Evolutionary conservation across 2,797 vertebrate species (phyloP).

Genomic region (Merluccius polli): DNA sequence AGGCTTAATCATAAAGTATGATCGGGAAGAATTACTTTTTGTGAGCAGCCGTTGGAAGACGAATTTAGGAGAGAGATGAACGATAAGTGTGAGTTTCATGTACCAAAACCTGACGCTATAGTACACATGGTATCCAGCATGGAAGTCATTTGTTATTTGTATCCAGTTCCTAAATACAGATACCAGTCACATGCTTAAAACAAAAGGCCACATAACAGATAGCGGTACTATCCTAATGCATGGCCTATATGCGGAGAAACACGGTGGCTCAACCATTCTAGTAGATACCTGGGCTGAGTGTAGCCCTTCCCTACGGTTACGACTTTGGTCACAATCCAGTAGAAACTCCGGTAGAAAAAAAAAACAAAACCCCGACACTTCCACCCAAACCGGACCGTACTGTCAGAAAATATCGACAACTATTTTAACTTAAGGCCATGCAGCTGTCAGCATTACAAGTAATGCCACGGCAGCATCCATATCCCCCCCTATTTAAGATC

Average conservation of each 20-base stretch:
- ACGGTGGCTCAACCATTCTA: slow-evolving; percentile 20
- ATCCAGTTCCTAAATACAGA: slow-evolving; percentile 46
- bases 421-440: slow-evolving; percentile 3
- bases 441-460: not conserved
- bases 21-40: not conserved
- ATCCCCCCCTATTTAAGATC: slow-evolving; percentile 26
- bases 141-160: not conserved
- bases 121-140: not conserved
- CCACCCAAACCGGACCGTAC: not conserved
- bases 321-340: too few species aligned
- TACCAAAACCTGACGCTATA: slow-evolving; percentile 10
- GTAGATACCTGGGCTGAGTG: not conserved
- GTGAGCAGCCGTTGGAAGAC: slow-evolving; percentile 7
- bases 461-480: slow-evolving; percentile 2
- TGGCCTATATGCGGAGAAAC: slow-evolving; percentile 28
- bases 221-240: slow-evolving; percentile 25
- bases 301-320: slow-evolving; percentile 3
- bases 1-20: slow-evolving; percentile 1
- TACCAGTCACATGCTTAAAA: slow-evolving; percentile 37
- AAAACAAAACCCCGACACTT: not conserved
- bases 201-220: slow-evolving; percentile 21
- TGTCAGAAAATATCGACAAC: not conserved
- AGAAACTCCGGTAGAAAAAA: not conserved
- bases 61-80: slow-evolving; percentile 5
- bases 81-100: slow-evolving; percentile 22